Conservation (phyloP, 2,888 invertebrate genomes). For the Ctena decussata region DNA sequence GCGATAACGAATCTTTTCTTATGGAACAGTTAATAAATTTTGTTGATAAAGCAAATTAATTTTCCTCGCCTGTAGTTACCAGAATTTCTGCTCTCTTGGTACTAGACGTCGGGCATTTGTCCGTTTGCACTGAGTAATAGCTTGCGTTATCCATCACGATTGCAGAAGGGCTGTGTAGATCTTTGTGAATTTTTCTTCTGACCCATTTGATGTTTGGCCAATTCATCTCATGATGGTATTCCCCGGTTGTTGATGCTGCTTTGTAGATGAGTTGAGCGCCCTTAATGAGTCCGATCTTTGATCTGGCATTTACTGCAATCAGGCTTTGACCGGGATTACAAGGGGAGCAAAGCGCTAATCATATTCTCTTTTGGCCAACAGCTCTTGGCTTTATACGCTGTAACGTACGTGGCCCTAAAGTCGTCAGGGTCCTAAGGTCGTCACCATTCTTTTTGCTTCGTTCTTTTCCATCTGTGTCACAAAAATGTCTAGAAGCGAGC, state of each 20-base stretch:
- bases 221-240: constrained; percentile 32
- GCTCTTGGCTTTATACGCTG: constrained; percentile 29
- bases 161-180: constrained; percentile 18
- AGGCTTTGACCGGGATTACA: constrained; percentile 30
- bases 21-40: too few relatives aligned
- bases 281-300: background rate
- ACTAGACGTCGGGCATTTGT: constrained; percentile 18
- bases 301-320: constrained; percentile 33
- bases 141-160: constrained; percentile 31
- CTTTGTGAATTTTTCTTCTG: background rate
- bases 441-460: too few relatives aligned
- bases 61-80: too few relatives aligned
- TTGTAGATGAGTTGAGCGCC: background rate
- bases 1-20: too few relatives aligned
- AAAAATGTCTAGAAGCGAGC: too few relatives aligned
- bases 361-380: too few relatives aligned
- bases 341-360: background rate
- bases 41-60: too few relatives aligned
- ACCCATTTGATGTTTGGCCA: constrained; percentile 17
- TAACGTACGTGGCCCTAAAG: too few relatives aligned
- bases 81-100: too few relatives aligned
- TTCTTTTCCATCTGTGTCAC: too few relatives aligned
- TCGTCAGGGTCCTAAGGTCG: too few relatives aligned
- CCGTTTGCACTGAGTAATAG: constrained; percentile 22
- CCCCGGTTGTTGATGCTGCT: constrained; percentile 15